Evolutionary conservation across 2,888 invertebrate genomes (phyloP).

Genomic region (Alentia gelatinosa): DNA sequence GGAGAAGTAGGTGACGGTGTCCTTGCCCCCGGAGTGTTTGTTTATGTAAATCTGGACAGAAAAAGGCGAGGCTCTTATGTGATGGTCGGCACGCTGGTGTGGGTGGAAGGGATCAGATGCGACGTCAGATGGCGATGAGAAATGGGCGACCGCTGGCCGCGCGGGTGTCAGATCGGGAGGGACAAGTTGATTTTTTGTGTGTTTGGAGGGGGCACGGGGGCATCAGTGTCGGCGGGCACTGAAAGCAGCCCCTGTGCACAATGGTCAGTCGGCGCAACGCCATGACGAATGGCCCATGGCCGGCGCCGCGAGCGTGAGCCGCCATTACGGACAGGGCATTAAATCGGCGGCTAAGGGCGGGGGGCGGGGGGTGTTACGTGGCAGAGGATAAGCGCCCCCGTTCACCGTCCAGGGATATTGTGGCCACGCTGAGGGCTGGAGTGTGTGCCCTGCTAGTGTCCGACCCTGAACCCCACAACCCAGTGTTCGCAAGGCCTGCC

Average conservation of each 20-base stretch:
- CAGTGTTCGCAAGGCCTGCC: not conserved
- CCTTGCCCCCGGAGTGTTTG: conserved; percentile 18
- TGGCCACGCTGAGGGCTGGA: not conserved
- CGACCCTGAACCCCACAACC: not conserved
- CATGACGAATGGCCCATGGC: conserved; percentile 28
- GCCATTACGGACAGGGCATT: not conserved
- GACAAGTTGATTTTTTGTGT: conserved; percentile 36
- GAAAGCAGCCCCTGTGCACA: conserved; percentile 3
- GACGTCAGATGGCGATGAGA: conserved; percentile 47
- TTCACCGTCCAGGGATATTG: not conserved
- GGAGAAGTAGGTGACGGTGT: conserved; percentile 44
- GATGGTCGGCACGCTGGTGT: not conserved
- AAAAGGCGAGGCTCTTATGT: conserved; percentile 43
- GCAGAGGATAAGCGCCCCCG: conserved; percentile 3
- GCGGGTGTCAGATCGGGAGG: not conserved
- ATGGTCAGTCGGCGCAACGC: not conserved
- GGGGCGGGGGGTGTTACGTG: not conserved
- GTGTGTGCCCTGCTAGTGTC: not conserved
- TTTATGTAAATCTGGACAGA: conserved; percentile 49
- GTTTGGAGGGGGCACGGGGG: not conserved
- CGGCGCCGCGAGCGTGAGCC: not conserved
- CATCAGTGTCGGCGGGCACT: conserved; percentile 12
- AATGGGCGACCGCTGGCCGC: not conserved
- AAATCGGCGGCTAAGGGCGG: not conserved
- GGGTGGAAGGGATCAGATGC: conserved; percentile 42